Percentiles rank a stretch among this genome's conserved stretches.
Evolutionary conservation across 2,113 vertebrate species (phyloP).

Genomic region (Trogon surrucura): DNA sequence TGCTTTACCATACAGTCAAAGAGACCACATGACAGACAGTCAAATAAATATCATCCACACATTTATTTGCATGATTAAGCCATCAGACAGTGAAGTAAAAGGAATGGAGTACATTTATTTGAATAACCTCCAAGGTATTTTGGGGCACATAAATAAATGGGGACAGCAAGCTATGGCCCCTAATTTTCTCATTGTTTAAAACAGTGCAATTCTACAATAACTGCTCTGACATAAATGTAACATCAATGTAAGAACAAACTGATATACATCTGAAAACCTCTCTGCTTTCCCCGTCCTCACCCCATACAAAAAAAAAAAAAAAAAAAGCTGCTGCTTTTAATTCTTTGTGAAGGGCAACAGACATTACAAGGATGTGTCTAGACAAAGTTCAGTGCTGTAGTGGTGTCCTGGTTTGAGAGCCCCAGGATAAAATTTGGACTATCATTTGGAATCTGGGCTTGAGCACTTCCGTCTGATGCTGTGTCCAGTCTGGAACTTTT

Average conservation of each 20-base stretch:
- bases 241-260: not conserved
- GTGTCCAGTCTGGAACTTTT: no score
- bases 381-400: not conserved
- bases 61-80: conserved; percentile 62
- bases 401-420: no score
- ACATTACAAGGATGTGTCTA: not conserved
- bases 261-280: not conserved
- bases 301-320: not conserved
- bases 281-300: not conserved
- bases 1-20: conserved; percentile 32
- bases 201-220: not conserved
- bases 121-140: conserved; percentile 38
- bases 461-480: no score
- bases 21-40: not conserved
- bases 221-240: not conserved
- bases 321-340: not conserved
- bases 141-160: conserved; percentile 9
- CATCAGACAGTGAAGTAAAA: conserved; percentile 45
- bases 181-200: conserved; percentile 24
- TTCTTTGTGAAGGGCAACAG: not conserved
- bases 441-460: no score
- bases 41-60: conserved; percentile 53
- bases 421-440: no score
- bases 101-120: conserved; percentile 41
- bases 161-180: not conserved